These are phyloP conservation scores for human DNA, from an alignment of 2,113 vertebrate genomes.

Conservation along the genomic window GRCh38 chr15:85686501-85687000, in stretches of 20 bases:
- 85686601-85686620: not conserved
- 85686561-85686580: not conserved
- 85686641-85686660: not conserved
- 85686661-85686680: not conserved
- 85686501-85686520: not conserved
- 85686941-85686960: not conserved
- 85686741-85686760: not conserved
- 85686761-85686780: not conserved
- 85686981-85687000: not conserved
- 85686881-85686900: not conserved
- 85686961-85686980: not conserved
- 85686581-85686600: not conserved
- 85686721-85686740: not conserved
- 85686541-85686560: not conserved
- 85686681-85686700: not conserved
- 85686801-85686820: not conserved
- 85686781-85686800: not conserved
- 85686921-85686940: not conserved
- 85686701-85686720: not conserved
- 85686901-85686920: not conserved
- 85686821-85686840: not conserved
- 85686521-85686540: not conserved
- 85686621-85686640: not conserved
- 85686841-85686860: not conserved
- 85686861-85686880: not conserved